phyloP scores from a whole-genome alignment of 2,113 vertebrate species.

The Petromus typicus region DNA sequence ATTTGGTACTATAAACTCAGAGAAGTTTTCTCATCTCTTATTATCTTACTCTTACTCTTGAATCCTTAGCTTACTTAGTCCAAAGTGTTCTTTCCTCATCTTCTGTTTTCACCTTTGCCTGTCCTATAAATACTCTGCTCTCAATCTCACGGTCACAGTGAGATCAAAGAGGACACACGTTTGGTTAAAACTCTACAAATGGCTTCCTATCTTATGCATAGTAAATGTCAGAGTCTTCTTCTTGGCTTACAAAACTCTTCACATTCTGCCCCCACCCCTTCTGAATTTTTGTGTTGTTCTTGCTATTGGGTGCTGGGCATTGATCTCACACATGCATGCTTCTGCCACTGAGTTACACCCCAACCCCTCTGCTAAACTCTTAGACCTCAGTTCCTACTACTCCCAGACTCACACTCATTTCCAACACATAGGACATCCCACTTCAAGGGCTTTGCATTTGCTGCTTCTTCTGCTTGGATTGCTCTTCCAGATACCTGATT shows the following conservation, averaged over 20 bases:
- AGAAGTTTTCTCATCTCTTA: conserved; percentile 38
- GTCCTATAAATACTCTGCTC: neutral
- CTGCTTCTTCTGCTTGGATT: neutral
- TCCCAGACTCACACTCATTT: neutral
- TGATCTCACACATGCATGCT: neutral
- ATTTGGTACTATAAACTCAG: conserved; percentile 24
- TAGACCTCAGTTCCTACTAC: neutral
- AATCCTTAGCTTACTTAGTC: neutral
- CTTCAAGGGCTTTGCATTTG: neutral
- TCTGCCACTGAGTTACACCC: neutral
- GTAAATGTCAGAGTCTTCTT: neutral
- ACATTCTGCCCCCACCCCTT: neutral
- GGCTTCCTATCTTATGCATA: neutral
- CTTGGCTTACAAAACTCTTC: neutral
- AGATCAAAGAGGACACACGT: neutral
- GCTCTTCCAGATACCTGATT: neutral
- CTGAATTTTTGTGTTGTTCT: neutral
- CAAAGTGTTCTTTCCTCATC: neutral
- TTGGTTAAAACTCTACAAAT: conserved; percentile 18
- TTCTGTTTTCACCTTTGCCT: neutral
- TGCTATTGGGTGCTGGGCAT: neutral
- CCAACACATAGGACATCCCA: neutral
- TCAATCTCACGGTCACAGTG: neutral
- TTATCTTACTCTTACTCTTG: neutral
- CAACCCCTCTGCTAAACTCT: neutral